Conservation (phyloP, 2,797 vertebrate species). For the Neomorphus geoffroyi region DNA sequence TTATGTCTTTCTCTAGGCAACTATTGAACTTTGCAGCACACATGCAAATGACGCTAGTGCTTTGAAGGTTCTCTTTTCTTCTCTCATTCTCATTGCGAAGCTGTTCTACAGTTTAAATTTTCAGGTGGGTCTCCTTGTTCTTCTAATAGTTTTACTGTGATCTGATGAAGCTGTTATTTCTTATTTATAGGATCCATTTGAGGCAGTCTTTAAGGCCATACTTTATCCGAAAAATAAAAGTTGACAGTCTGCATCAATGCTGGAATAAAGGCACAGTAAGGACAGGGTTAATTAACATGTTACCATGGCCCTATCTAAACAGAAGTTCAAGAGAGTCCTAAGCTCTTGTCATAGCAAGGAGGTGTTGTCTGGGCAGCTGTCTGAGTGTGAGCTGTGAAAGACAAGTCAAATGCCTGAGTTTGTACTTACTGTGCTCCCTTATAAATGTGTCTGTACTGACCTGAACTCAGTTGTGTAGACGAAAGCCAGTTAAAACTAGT, state of each 20-base stretch:
- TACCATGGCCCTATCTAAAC: not conserved
- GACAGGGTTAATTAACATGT: not conserved
- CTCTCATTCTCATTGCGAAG: constrained; percentile 94
- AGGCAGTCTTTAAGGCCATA: not conserved
- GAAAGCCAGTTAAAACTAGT: not conserved
- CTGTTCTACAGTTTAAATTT: constrained; percentile 99
- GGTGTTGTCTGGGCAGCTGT: not conserved
- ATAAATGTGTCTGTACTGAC: not conserved
- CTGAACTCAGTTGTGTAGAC: not conserved
- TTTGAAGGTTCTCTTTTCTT: constrained; percentile 96
- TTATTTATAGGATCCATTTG: not conserved
- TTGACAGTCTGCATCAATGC: not conserved
- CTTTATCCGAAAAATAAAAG: not conserved
- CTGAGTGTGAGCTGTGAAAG: not conserved
- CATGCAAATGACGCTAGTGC: constrained; percentile 92
- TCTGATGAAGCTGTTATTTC: not conserved
- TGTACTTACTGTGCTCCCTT: not conserved
- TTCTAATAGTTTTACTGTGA: not conserved
- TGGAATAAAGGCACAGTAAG: not conserved
- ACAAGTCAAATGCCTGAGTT: not conserved
- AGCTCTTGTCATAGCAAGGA: not conserved
- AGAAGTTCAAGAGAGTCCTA: not conserved
- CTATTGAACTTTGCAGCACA: constrained; percentile 96
- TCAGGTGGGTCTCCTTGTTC: constrained; percentile 80
- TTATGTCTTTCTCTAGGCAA: constrained; percentile 82